Base-by-base conservation (phyloP, 2,888 invertebrate genomes). In the Eudasyphora cyanicolor region DNA sequence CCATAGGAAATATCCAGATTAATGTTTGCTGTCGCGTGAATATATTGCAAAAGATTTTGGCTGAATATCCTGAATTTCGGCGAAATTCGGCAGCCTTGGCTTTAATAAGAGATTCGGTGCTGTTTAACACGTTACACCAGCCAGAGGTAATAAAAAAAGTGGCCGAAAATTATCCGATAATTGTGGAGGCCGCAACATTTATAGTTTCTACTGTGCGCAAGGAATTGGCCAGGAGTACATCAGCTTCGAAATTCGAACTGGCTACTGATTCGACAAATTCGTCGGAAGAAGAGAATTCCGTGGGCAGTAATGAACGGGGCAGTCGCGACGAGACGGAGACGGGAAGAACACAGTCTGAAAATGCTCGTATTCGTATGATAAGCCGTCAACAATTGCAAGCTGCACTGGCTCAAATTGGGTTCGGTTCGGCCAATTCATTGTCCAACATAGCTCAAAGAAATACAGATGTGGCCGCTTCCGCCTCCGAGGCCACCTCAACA, bases 1-100 rank as follows among this genome's bases (percentile, higher is more conserved):
- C 90, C 64, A 92, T 91, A 8, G 88, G 89, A 87, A 92, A 91
- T 88, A 88, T 89, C 89, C 88, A 92, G 84, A 90, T 92, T 17
- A 91, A 93, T 79, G 92, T 93, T 4, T 91, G 92, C 24, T 93
- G 93, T 4, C 91, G 93, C 1, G 89, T 96, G 35, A 95, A 89
- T 67, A 92, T 92, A 54, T 75, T 92, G 5, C 90, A 95, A 87
- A 95, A 95, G 88, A 93, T 96, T 19, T 93, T 95, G 21, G 93
- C 94, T 1, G 94, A 94, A 32, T 94, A 94, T 80, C 96, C 96
- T 7, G 95, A 94, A 27, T 93, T 96, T 49, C 93, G 93, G 5
- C 93, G 94, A 62, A 96, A 96, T 91, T 94, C 95, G 5, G 94
- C 95, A 1, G 95, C 95, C 4, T 93, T 96, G 75, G 95, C 96